phyloP scores from a whole-genome alignment of 2,113 vertebrate genomes.

The Gracilinanus agilis region DNA sequence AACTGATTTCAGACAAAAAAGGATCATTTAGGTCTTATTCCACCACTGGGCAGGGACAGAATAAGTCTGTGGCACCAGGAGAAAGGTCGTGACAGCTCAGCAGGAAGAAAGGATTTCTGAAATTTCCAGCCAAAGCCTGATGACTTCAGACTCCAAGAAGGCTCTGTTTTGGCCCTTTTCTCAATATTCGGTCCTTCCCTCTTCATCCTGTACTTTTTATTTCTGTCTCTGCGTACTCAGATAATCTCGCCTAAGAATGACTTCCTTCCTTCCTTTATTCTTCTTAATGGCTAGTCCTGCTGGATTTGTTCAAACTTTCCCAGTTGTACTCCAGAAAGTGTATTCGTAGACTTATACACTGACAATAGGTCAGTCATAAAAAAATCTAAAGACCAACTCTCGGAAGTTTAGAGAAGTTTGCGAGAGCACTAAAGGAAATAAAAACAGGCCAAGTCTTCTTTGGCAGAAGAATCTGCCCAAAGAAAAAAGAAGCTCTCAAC shows the following conservation, averaged over 20 bases:
- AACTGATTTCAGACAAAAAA: slow-evolving; percentile 39
- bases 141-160: slow-evolving; percentile 64
- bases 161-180: slow-evolving; percentile 42
- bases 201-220: neutral
- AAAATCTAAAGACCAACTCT: neutral
- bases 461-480: neutral
- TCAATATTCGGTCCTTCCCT: neutral
- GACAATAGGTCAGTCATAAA: neutral
- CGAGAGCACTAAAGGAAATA: neutral
- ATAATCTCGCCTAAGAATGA: slow-evolving; percentile 2
- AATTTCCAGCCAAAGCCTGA: slow-evolving; percentile 49
- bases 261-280: slow-evolving; percentile 17
- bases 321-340: neutral
- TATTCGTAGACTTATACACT: too few relatives aligned
- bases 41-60: neutral
- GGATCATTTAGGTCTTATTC: slow-evolving; percentile 29
- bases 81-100: neutral
- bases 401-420: neutral
- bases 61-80: slow-evolving; percentile 39
- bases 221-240: slow-evolving; percentile 4
- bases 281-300: neutral
- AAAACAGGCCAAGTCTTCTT: neutral
- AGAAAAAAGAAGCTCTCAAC: neutral
- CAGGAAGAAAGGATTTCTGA: slow-evolving; percentile 50
- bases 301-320: neutral